phyloP scores from a whole-genome alignment of 2,113 vertebrate species.

The Ictalurus furcatus region DNA sequence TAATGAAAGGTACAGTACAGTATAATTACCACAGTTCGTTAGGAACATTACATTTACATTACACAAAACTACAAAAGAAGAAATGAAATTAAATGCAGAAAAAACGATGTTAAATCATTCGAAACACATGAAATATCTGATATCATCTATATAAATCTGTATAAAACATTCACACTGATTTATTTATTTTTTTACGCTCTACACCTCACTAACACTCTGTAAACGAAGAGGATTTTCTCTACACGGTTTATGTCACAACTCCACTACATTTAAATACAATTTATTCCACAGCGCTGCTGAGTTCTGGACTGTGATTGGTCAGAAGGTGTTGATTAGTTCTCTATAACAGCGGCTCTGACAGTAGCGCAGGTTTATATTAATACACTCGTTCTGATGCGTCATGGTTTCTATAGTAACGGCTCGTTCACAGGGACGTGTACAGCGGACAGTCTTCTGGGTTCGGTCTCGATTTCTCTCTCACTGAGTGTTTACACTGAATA shows the following conservation, averaged over 20 bases:
- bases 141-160: background rate
- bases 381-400: too few relatives aligned
- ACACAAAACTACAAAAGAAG: background rate
- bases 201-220: too few relatives aligned
- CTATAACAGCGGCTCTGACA: too few relatives aligned
- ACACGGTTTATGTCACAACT: too few relatives aligned
- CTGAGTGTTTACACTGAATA: background rate
- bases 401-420: background rate
- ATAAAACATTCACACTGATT: background rate
- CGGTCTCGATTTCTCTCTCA: too few relatives aligned
- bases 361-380: too few relatives aligned
- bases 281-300: too few relatives aligned
- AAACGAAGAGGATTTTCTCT: too few relatives aligned
- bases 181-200: background rate
- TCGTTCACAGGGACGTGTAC: background rate
- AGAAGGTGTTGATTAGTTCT: too few relatives aligned
- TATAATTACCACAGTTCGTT: background rate
- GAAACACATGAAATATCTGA: background rate
- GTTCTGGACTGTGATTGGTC: too few relatives aligned
- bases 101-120: background rate
- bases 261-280: too few relatives aligned
- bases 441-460: too few relatives aligned
- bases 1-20: background rate
- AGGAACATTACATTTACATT: background rate
- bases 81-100: background rate